phyloP scores from a whole-genome alignment of 2,888 invertebrate genomes.

The Tetrapedia diversipes region DNA sequence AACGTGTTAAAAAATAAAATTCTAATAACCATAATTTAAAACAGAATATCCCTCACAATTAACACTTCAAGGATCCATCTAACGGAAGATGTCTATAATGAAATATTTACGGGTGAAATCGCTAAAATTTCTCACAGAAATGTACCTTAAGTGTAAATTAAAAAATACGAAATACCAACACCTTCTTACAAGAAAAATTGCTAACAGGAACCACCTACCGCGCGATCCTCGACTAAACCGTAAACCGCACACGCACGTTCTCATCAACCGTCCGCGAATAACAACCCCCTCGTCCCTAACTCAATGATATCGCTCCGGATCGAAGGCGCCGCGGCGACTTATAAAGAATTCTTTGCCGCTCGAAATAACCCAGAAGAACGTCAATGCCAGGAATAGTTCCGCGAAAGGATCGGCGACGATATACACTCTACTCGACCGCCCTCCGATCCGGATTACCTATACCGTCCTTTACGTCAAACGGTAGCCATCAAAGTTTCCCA shows the following conservation, averaged over 20 bases:
- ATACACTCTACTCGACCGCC: not conserved
- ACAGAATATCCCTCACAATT: no score
- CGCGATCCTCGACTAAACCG: not conserved
- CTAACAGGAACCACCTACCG: not conserved
- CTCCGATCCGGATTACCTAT: no score
- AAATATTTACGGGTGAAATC: no score
- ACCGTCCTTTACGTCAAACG: no score
- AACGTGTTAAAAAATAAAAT: no score
- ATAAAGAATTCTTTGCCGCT: conserved; percentile 1
- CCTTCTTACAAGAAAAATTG: no score
- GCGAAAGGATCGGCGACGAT: not conserved
- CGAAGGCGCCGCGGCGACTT: not conserved
- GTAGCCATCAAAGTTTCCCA: not conserved
- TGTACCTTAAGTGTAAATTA: no score
- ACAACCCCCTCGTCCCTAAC: not conserved
- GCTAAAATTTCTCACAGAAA: no score
- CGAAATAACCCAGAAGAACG: conserved; percentile 28
- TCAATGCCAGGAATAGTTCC: conserved; percentile 32
- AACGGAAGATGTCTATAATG: no score
- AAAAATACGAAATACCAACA: no score
- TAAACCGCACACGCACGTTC: conserved; percentile 2
- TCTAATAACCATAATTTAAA: no score
- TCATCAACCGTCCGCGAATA: not conserved
- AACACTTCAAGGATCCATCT: no score
- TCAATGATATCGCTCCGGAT: not conserved